Conservation (phyloP, 2,888 invertebrate species). For the Campoplex nolae region DNA sequence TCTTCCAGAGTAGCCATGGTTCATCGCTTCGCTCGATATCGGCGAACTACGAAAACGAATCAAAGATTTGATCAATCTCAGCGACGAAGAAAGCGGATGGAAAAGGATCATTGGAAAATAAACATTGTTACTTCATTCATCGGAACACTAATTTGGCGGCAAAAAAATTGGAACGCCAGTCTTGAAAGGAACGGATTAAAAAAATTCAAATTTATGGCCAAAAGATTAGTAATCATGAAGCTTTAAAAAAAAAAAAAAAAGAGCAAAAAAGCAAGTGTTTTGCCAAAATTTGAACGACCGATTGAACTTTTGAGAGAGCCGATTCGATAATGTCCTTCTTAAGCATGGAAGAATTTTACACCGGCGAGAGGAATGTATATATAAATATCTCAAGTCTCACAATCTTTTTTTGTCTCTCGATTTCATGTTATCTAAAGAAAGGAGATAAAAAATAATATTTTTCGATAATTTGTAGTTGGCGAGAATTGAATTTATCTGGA, state of each 20-base stretch:
- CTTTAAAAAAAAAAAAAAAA: background rate
- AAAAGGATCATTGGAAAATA: background rate
- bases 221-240: conserved; percentile 51
- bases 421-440: background rate
- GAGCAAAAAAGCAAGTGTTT: conserved; percentile 24
- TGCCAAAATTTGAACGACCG: conserved; percentile 19
- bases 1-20: conserved; percentile 73
- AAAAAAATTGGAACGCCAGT: background rate
- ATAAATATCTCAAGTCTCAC: conserved; percentile 31
- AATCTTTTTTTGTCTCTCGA: background rate
- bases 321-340: conserved; percentile 29
- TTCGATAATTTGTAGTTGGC: background rate
- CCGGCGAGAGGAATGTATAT: conserved; percentile 7
- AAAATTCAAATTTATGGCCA: conserved; percentile 21
- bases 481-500: conserved; percentile 15
- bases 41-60: conserved; percentile 1
- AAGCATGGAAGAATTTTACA: background rate
- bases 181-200: background rate
- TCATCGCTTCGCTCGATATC: conserved; percentile 57
- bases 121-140: background rate
- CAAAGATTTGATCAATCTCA: background rate
- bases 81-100: background rate
- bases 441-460: conserved; percentile 9
- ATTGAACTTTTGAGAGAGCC: conserved; percentile 51
- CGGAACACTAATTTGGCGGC: background rate